Base-by-base conservation (phyloP, 2,797 vertebrate genomes). In the Acipenser transmontanus region DNA sequence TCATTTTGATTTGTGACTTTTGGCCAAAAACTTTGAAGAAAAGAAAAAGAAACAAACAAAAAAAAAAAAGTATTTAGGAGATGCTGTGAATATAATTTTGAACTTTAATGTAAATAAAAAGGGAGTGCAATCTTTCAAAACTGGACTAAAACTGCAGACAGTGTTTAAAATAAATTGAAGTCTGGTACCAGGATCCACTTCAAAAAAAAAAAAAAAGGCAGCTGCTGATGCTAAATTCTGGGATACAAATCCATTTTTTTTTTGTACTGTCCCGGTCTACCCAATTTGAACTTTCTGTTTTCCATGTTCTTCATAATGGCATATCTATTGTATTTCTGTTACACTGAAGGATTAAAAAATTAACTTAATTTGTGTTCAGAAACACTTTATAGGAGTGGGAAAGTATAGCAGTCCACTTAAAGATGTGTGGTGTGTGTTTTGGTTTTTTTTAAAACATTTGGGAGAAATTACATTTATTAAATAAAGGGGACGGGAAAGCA, bases 11-110 rank as follows among this genome's bases (percentile, higher is more conserved):
- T 34, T 34, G 20, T 34, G 59, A 69, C 56, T 76, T 59, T 87
- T 85, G 86, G 88, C 89, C 87, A 90, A 88, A 70, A 51, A 50
- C 54, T 57, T 13, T 57, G 54, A 13, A 57, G 9, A 57, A 57
- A 6, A 57, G 12, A 61, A 14, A 34, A 34, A 3, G 0, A 4
- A 34, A 34, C 34, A 34, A 34, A 34, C 2, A 8, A 34, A 8
- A 61, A 9, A n/a, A 57, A 57, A 11, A 57, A n/a, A 13, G 4
- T 3, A 34, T 34, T 34, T 34, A 76, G 90, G 89, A 91, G 85
- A 90, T 93, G 91, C 88, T 96, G 94, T 97, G 92, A 94, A 95
- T 95, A 96, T 95, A 87, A 87, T 93, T 93, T 94, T 91, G 82
- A 92, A 34, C 87, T 87, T 88, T 81, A 87, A 83, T 97, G 96